Base-by-base conservation (phyloP, 1,140 invertebrate genomes). In the Bombus balteatus region DNA sequence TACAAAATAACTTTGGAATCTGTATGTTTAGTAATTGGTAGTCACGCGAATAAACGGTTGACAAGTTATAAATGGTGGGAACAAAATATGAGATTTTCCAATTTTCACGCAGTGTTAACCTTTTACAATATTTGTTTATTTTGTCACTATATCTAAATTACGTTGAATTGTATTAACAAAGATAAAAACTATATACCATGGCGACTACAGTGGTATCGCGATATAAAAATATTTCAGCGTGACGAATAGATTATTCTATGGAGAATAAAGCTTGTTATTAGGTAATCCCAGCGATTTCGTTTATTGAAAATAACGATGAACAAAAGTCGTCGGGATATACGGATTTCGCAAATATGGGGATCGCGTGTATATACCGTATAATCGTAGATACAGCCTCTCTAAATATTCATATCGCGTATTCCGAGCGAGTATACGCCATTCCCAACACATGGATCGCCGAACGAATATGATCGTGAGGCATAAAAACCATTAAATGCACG, bases 321-420 rank as follows among this genome's bases (percentile, higher is more conserved):
- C 57, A 75, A 41, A 70, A 62, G 28, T 75, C 8, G 4, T 34
- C 22, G 12, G 59, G 4, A 22, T 43, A 22, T 47, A 81, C 28
- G 34, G 59, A 83, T 28, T 72, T 75, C n/a, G 32, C 70, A 37
- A 88, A 77, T 62, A 77, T 34, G 43, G 39, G 73, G 41, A 81
- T 80, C 78, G 39, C 62, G 74, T 62, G 72, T 66, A 22, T 34
- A 66, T 53, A 68, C 39, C n/a, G 37, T 87, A 68, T 80, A 83
- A 89, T 86, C 87, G 73, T 83, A 80, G 81, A 39, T 47, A 66
- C 41, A 73, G 62, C 72, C n/a, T 59, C 43, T 88, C 74, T 87
- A 90, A 90, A 90, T 90, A 90, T 90, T 90, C 89, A 90, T 89
- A 87, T 82, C 86, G 89, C 86, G 88, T 90, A 85, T 87, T 59